Evolutionary conservation across 2,797 vertebrate species (phyloP), one percentile per base, ranked within the genome.

Genomic region (Hyperoplus lanceolatus): DNA sequence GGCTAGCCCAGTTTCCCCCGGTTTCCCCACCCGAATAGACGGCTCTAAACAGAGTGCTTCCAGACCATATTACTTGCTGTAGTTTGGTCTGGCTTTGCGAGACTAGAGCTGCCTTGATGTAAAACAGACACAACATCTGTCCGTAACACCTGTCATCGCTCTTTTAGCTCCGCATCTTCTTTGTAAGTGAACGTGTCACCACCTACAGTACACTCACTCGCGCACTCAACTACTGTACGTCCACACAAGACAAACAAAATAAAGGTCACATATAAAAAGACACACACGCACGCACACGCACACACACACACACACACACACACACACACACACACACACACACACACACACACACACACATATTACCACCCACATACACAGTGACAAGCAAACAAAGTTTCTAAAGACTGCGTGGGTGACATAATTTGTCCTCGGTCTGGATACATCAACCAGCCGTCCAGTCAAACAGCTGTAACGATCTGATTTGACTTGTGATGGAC

Each of bases 91-190:
- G n/a, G n/a, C n/a, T n/a, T n/a, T n/a, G n/a, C n/a, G n/a, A n/a
- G n/a, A n/a, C n/a, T n/a, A n/a, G 45, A 50, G 36, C 39, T 51
- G 63, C n/a, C 64, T 65, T 79, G 71, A 86, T 62, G 71, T 38
- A 63, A 50, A 83, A 56, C 54, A 64, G 59, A 67, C 56, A 1
- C 39, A 63, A 67, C 75, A 80, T 71, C 51, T 53, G 77, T 73
- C 76, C 48, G 58, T 76, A 29, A 80, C 73, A 78, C 67, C 76
- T 79, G 70, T 69, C 86, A 75, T 29, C 8, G 3, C 29, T 29
- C 9, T 73, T 80, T 90, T 69, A 82, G 54, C 51, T 71, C 51
- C 14, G 39, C 41, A 41, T 54, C 8, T 2, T 65, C 48, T 46
- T 48, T 69, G n/a, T 54, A 56, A 74, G 29, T 42, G 21, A 75